Conservation (phyloP, 2,888 invertebrate species). For the Pollenia griseotomentosa region DNA sequence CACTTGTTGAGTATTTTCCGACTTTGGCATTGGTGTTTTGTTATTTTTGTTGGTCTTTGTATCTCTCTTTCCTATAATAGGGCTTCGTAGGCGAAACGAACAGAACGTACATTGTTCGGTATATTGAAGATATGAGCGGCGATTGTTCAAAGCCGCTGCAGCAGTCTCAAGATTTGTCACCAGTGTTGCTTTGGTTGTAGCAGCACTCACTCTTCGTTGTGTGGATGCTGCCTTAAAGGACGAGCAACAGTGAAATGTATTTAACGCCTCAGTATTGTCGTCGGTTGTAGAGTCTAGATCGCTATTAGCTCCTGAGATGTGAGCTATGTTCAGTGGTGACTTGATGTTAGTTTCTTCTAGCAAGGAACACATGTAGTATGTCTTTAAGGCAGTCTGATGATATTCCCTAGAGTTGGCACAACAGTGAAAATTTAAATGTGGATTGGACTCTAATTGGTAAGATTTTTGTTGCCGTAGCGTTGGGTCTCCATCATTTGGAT, state of each 20-base stretch:
- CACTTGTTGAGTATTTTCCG: conserved; percentile 70
- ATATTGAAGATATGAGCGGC: conserved; percentile 80
- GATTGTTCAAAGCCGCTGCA: conserved; percentile 63
- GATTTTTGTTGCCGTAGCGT: conserved; percentile 32
- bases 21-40: conserved; percentile 57
- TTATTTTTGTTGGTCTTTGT: conserved; percentile 68
- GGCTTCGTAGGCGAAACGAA: conserved; percentile 83
- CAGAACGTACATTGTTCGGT: conserved; percentile 84
- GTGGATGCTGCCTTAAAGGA: conserved; percentile 81
- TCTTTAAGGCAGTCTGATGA: conserved; percentile 81
- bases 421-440: conserved; percentile 81
- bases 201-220: conserved; percentile 80
- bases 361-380: conserved; percentile 85
- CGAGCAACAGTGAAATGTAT: conserved; percentile 84
- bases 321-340: conserved; percentile 71
- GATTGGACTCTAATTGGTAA: conserved; percentile 50
- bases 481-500: conserved; percentile 80
- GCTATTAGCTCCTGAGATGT: conserved; percentile 66
- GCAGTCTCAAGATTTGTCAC: conserved; percentile 77
- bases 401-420: conserved; percentile 84
- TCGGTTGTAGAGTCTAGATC: conserved; percentile 47
- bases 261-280: conserved; percentile 69
- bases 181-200: conserved; percentile 79
- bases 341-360: conserved; percentile 84
- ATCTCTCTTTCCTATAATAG: conserved; percentile 76